Percentiles rank a stretch among this genome's conserved stretches.
Evolutionary conservation across 2,888 invertebrate genomes (phyloP).

Genomic region (Byasa hedistus): DNA sequence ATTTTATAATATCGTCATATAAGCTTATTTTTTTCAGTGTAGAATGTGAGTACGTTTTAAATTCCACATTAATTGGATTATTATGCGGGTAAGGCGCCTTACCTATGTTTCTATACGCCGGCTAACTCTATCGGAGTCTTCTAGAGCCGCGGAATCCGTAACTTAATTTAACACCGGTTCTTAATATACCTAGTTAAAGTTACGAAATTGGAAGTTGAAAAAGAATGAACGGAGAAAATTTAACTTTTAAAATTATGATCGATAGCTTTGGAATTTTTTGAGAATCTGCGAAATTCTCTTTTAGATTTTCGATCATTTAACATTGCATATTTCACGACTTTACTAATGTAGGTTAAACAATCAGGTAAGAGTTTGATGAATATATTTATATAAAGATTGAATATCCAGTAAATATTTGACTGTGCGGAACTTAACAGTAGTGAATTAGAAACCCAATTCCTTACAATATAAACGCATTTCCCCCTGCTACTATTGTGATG

Average conservation of each 20-base stretch:
- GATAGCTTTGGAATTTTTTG: slow-evolving; percentile 19
- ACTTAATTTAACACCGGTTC: slow-evolving; percentile 46
- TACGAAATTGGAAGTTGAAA: slow-evolving; percentile 46
- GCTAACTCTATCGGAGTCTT: slow-evolving; percentile 36
- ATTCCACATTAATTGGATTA: slow-evolving; percentile 62
- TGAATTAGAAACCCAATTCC: slow-evolving; percentile 33
- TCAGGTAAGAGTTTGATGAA: neutral
- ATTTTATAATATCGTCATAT: neutral
- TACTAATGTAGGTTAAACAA: neutral
- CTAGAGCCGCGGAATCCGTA: slow-evolving; percentile 41
- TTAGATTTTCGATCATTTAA: neutral
- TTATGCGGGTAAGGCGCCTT: slow-evolving; percentile 49
- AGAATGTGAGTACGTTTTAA: slow-evolving; percentile 49
- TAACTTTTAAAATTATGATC: slow-evolving; percentile 22
- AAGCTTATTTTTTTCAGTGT: slow-evolving; percentile 46
- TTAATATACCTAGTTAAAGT: slow-evolving; percentile 45
- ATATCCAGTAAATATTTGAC: neutral
- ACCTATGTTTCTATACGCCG: slow-evolving; percentile 41
- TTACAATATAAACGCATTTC: slow-evolving; percentile 28
- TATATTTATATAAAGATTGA: neutral
- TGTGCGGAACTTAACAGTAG: neutral
- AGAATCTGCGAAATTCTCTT: neutral
- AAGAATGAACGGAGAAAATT: slow-evolving; percentile 23
- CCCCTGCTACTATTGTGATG: slow-evolving; percentile 42
- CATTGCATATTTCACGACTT: neutral